Base-by-base conservation (phyloP, 2,888 invertebrate species). In the Atethmia centrago region DNA sequence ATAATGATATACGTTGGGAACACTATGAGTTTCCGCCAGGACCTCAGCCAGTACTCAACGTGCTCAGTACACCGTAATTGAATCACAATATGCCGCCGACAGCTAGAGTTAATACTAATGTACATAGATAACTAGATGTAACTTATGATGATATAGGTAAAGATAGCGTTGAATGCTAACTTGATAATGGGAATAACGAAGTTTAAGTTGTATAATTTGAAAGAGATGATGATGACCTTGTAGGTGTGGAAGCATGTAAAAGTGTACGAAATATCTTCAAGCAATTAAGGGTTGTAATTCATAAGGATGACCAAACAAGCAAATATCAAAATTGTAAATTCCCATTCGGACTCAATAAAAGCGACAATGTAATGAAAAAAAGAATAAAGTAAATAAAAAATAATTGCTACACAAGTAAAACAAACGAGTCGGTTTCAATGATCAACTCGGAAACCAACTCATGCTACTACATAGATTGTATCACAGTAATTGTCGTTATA, bases 401-500 rank as follows among this genome's bases (percentile, higher is more conserved):
- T 68, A 47, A 76, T 74, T 63, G 47, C n/a, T 45, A 21, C 21
- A 55, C 31, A 62, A 77, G 68, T 80, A 86, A 89, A 89, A 89
- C 87, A 88, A 91, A 89, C 85, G 82, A 84, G 74, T 80, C 78
- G 84, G 84, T 88, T 90, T 89, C 88, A 90, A 92, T 91, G 91
- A 91, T 89, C 86, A 88, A 90, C 84, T 78, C 56, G 73, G n/a
- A 76, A 85, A 82, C 88, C 83, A 87, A 88, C 87, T 85, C 90
- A 87, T 86, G 89, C 88, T 84, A 87, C 87, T 64, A 77, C 79
- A 86, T 90, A 92, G 92, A 94, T 93, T 88, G 85, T 92, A 94
- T 93, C 93, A 85, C 85, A 90, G 90, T 93, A 93, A 94, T 93
- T 91, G 92, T 91, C 90, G 90, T 92, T 91, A 90, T 91, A 88